Percentiles rank a stretch among this genome's conserved stretches.
These are phyloP conservation scores for Dendrolimus kikuchii DNA, from an alignment of 1,140 invertebrate species.

Conservation along the genomic window DNA sequence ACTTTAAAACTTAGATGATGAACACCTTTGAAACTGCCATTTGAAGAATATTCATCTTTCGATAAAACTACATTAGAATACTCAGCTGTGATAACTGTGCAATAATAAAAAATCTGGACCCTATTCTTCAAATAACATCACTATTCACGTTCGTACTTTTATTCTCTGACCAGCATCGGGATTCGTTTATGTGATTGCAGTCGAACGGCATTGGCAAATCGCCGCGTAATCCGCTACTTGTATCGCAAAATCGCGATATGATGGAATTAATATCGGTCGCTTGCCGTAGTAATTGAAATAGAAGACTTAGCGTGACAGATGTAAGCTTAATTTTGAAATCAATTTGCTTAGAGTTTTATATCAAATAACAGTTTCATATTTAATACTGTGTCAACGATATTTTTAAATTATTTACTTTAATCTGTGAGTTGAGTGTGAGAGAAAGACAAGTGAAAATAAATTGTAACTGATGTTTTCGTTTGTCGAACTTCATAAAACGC, in stretches of 20 bases:
- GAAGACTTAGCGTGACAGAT: constrained; percentile 46
- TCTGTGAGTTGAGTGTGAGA: too few relatives aligned
- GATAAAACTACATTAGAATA: too few relatives aligned
- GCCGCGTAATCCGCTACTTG: constrained; percentile 58
- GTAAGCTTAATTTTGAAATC: constrained; percentile 26
- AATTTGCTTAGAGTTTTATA: constrained; percentile 12
- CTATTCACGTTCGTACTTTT: too few relatives aligned
- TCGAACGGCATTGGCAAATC: constrained; percentile 43
- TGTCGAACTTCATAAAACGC: too few relatives aligned
- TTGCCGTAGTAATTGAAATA: constrained; percentile 52
- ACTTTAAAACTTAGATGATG: too few relatives aligned
- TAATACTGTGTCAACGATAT: not conserved
- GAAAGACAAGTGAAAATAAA: too few relatives aligned
- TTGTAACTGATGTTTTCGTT: too few relatives aligned
- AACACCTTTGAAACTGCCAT: too few relatives aligned
- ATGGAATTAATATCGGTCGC: constrained; percentile 56
- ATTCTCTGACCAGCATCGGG: constrained; percentile 34
- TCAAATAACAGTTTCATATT: too few relatives aligned
- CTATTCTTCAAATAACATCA: constrained; percentile 8
- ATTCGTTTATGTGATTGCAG: constrained; percentile 45
- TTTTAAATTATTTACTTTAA: not conserved
- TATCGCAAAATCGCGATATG: constrained; percentile 55
- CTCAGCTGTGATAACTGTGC: too few relatives aligned
- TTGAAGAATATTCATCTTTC: too few relatives aligned
- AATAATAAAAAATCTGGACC: too few relatives aligned